A percentile compares a stretch with the other conserved stretches of the same genome.
Evolutionary conservation across 2,113 vertebrate genomes (phyloP).

Genomic region (Thryonomys swinderianus): DNA sequence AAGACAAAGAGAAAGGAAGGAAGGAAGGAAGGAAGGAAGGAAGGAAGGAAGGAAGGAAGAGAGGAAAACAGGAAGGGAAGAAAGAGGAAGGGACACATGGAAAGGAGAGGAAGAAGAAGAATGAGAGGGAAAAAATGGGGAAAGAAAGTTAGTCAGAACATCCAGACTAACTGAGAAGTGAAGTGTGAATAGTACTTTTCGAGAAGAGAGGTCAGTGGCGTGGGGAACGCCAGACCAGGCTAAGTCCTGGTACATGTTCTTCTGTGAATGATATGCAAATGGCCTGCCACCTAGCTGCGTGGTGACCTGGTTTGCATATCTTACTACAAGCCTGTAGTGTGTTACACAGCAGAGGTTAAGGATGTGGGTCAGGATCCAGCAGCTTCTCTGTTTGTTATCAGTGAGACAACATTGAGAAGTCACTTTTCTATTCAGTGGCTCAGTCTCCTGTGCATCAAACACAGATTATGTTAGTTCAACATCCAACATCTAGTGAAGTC

Average conservation of each 20-base stretch:
- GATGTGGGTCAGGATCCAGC: neutral
- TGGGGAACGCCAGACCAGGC: neutral
- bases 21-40: neutral
- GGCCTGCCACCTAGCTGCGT: neutral
- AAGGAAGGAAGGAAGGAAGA: accelerated
- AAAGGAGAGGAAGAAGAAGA: too few relatives aligned
- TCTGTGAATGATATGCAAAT: neutral
- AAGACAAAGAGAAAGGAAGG: too few relatives aligned
- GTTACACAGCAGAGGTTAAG: neutral
- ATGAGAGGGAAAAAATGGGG: too few relatives aligned
- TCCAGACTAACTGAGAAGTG: neutral
- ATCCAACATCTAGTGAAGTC: neutral
- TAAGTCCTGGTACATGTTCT: neutral
- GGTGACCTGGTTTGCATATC: neutral
- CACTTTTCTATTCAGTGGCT: neutral
- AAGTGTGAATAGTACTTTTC: neutral
- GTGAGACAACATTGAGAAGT: neutral
- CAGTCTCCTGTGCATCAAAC: neutral
- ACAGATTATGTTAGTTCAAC: neutral
- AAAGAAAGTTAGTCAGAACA: neutral
- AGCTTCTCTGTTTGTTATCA: neutral
- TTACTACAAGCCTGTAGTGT: neutral
- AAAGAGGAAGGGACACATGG: neutral
- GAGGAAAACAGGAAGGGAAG: neutral
- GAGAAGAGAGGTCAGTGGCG: neutral